Conservation (phyloP, 2,797 vertebrate genomes). For the Neomorphus geoffroyi region DNA sequence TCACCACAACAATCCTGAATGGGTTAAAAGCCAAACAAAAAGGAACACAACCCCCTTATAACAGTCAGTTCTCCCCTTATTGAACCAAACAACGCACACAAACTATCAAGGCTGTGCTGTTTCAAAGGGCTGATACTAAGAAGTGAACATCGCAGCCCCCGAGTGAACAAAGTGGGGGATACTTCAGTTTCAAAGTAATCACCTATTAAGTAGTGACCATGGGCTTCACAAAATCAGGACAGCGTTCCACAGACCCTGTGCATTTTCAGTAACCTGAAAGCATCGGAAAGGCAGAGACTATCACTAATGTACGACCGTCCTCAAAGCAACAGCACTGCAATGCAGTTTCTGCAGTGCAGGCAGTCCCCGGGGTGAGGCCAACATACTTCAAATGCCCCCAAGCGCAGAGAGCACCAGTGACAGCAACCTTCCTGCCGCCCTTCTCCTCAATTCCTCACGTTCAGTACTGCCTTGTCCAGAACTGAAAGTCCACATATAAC, state of each 20-base stretch:
- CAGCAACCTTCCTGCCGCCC: not conserved
- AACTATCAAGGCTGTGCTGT: too few relatives aligned
- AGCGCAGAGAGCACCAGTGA: not conserved
- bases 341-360: not conserved
- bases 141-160: rapidly evolving
- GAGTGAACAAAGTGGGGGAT: too few relatives aligned
- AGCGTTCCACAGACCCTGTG: rapidly evolving
- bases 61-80: not conserved
- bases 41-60: not conserved
- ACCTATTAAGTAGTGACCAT: not conserved
- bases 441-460: too few relatives aligned
- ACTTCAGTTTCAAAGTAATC: not conserved
- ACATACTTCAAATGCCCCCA: too few relatives aligned
- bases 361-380: not conserved
- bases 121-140: not conserved
- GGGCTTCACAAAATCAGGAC: not conserved
- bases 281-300: rapidly evolving
- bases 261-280: not conserved
- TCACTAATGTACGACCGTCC: rapidly evolving
- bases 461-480: not conserved
- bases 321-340: not conserved
- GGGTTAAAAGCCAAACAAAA: not conserved
- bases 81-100: not conserved
- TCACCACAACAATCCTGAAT: not conserved
- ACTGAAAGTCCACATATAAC: not conserved